phyloP scores from a whole-genome alignment of 2,888 invertebrate species.

The Spialia ferax region DNA sequence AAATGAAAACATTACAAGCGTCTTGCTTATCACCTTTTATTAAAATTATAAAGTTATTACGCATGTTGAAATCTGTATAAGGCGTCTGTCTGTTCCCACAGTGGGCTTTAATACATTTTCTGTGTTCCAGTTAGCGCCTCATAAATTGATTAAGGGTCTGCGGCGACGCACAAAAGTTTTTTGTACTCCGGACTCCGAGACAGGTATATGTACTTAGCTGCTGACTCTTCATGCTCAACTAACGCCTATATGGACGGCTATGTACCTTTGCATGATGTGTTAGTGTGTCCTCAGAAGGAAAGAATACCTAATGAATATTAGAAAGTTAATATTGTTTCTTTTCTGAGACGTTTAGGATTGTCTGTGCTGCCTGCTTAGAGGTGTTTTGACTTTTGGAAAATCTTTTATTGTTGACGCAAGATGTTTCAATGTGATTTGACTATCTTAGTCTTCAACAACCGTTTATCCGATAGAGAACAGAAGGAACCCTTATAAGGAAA shows the following conservation, averaged over 20 bases:
- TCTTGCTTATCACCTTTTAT: conserved; percentile 12
- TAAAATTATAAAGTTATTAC: conserved; percentile 36
- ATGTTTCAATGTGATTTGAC: too few relatives aligned
- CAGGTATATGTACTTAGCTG: conserved; percentile 64
- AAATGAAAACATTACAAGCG: neutral
- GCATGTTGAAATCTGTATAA: conserved; percentile 59
- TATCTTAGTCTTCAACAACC: too few relatives aligned
- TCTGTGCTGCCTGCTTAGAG: too few relatives aligned
- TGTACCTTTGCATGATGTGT: conserved; percentile 27
- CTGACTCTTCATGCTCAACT: conserved; percentile 46
- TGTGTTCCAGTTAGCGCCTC: conserved; percentile 86
- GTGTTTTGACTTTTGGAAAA: neutral
- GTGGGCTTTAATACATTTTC: conserved; percentile 84
- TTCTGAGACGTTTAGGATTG: neutral
- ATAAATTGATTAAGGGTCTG: conserved; percentile 85
- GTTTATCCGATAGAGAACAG: too few relatives aligned
- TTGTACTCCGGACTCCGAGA: conserved; percentile 66
- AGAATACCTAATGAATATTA: neutral
- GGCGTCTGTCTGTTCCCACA: conserved; percentile 79
- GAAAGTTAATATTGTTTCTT: neutral
- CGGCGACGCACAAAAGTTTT: conserved; percentile 79
- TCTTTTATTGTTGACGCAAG: too few relatives aligned
- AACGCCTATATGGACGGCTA: conserved; percentile 43
- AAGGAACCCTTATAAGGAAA: neutral
- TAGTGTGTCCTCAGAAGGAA: conserved; percentile 31